A percentile compares a stretch with the other conserved stretches of the same genome.
Evolutionary conservation across 1,140 invertebrate genomes (phyloP).

Genomic region (Penaeus vannamei): DNA sequence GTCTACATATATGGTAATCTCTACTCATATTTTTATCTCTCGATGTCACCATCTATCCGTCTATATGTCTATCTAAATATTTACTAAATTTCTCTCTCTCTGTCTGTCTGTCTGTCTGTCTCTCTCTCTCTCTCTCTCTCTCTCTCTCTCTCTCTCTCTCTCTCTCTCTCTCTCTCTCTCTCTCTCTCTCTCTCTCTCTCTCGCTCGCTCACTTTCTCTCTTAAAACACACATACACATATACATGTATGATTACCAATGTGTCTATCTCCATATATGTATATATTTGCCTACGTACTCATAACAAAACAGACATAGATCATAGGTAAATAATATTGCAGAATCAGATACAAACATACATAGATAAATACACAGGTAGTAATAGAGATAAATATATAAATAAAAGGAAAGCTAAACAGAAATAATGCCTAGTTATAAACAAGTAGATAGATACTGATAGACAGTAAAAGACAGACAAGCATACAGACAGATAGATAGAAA

Average conservation of each 20-base stretch:
- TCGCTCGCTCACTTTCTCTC: no score
- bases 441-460: no score
- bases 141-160: no score
- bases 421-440: no score
- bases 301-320: not conserved
- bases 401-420: no score
- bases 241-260: slow-evolving; percentile 1
- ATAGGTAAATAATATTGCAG: not conserved
- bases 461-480: no score
- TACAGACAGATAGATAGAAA: no score
- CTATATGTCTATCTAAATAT: not conserved
- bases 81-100: not conserved
- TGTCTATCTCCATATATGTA: slow-evolving; percentile 10
- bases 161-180: not conserved
- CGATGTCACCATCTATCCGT: not conserved
- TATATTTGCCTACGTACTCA: not conserved
- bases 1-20: not conserved
- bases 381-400: no score
- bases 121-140: no score
- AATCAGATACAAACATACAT: not conserved
- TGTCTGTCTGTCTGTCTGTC: not conserved
- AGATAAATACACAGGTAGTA: not conserved
- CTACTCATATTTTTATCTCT: not conserved
- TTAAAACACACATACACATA: slow-evolving; percentile 4
- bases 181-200: not conserved